A percentile compares a stretch with the other conserved stretches of the same genome.
Evolutionary conservation across 2,888 invertebrate genomes (phyloP).

Genomic region (Cerastoderma edule): DNA sequence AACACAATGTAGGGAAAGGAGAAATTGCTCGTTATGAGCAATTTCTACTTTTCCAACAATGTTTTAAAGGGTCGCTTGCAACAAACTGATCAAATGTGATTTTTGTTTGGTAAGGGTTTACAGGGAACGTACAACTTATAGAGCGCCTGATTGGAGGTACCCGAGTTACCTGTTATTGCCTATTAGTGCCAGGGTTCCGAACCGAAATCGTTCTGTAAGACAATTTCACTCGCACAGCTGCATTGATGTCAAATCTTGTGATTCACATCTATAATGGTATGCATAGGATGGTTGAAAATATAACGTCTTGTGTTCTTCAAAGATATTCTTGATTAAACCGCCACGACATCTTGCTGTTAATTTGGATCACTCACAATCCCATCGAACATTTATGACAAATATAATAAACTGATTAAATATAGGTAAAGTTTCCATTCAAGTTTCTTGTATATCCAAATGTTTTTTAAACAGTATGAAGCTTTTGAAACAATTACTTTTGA

Average conservation of each 20-base stretch:
- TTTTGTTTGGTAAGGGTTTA: not conserved
- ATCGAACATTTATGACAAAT: no score
- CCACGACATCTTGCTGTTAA: no score
- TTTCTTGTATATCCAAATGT: no score
- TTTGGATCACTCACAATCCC: no score
- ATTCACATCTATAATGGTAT: not conserved
- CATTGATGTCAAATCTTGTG: not conserved
- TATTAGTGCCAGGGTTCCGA: not conserved
- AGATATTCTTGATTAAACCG: no score
- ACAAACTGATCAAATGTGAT: not conserved
- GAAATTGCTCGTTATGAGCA: constrained; percentile 1
- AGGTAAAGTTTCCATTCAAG: no score
- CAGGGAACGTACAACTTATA: not conserved
- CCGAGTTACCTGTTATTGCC: not conserved
- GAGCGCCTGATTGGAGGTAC: not conserved
- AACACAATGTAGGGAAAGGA: constrained; percentile 2
- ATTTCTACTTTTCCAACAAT: constrained; percentile 6
- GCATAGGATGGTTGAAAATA: no score
- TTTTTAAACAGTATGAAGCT: no score
- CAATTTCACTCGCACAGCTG: not conserved
- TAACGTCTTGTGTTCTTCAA: no score
- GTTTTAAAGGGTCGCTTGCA: not conserved
- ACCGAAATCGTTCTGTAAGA: not conserved
- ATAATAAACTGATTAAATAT: no score
- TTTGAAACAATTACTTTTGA: no score